Base-by-base conservation (phyloP, 2,797 vertebrate species). In the Amblyopsis hoosieri region DNA sequence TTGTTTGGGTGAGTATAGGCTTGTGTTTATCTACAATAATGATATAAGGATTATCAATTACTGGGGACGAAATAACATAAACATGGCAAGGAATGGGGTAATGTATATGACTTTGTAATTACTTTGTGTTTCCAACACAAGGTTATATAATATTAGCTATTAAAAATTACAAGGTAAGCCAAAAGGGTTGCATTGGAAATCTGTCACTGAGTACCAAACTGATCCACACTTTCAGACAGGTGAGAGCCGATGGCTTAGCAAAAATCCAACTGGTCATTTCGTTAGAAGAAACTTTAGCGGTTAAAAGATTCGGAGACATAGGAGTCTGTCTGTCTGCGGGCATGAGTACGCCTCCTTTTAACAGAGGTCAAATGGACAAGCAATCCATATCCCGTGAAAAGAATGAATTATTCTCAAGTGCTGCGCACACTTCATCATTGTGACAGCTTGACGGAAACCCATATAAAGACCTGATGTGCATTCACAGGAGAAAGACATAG, bases 251-350 rank as follows among this genome's bases (percentile, higher is more conserved):
- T 7, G 70, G 83, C 77, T 87, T 81, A 79, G 66, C 69, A 49
- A 71, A 79, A 85, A 90, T 86, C 83, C 79, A 85, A 88, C 76
- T 74, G 64, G 76, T 72, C 69, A 76, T 87, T 86, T 86, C 67
- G 87, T 84, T 80, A 82, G 69, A 42, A 80, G 53, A 74, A 47
- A 75, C 72, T 55, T 69, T 31, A 57, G 71, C 59, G 8, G 45
- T 72, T 74, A 84, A 86, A 83, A 71, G 81, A 73, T 67, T 42
- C 31, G 47, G 55, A 68, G 71, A 86, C 85, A 89, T 85, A 77
- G 56, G 66, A 69, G 54, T 55, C 75, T 79, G 83, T 85, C 63
- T 71, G 45, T 60, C 56, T 76, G 69, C 62, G 53, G 62, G 65
- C 67, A 23, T 63, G 74, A 79, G 81, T 69, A 75, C 74, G 60